These are phyloP conservation scores for Sphaeridia pumilis DNA, from an alignment of 2,888 invertebrate species.

Conservation along the genomic window DNA sequence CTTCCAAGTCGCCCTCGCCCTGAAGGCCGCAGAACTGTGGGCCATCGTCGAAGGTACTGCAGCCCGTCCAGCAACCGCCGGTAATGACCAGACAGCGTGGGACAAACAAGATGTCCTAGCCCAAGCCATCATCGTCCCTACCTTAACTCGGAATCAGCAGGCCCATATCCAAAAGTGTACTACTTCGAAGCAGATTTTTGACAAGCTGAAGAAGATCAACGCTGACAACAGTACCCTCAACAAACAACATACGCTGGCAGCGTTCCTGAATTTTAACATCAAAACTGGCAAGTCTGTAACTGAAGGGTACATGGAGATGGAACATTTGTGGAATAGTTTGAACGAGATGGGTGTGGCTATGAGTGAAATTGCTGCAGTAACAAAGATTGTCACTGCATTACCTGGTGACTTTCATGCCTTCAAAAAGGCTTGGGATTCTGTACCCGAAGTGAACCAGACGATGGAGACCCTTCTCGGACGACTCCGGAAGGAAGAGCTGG, in stretches of 20 bases:
- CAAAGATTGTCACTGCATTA: no score
- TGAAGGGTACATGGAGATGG: not conserved
- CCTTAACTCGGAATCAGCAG: not conserved
- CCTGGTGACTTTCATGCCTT: no score
- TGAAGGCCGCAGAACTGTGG: not conserved
- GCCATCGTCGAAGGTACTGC: not conserved
- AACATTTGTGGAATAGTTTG: no score
- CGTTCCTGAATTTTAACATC: not conserved
- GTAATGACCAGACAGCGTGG: not conserved
- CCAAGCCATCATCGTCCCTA: conserved; percentile 1
- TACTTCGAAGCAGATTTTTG: not conserved
- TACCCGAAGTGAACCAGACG: no score
- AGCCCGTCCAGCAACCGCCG: not conserved
- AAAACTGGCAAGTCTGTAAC: not conserved
- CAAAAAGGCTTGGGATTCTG: no score
- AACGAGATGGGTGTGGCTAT: no score
- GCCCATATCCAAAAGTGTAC: not conserved
- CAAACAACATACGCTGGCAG: not conserved
- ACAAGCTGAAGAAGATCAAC: not conserved
- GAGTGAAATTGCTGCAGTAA: no score
- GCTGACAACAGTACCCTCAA: not conserved
- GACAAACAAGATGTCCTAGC: not conserved
- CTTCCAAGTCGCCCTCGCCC: not conserved
- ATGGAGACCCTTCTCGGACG: no score
- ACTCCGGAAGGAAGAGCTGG: no score